Evolutionary conservation across 1,140 invertebrate species (phyloP).

Genomic region (Cheumatopsyche charites): DNA sequence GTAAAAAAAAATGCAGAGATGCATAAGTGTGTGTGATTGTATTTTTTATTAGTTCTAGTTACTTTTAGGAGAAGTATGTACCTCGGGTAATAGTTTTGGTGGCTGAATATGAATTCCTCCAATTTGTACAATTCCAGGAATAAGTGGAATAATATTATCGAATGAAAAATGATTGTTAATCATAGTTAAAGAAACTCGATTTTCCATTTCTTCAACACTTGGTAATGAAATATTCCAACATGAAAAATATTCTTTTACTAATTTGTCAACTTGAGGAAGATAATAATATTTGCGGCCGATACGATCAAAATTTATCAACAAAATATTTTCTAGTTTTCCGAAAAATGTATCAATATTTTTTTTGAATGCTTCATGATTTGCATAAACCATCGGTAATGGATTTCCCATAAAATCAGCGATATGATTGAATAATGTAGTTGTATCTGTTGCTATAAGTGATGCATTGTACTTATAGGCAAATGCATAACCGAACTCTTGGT

Average conservation of each 20-base stretch:
- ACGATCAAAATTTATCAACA: slow-evolving; percentile 33
- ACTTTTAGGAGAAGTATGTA: slow-evolving; percentile 29
- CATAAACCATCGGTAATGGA: slow-evolving; percentile 52
- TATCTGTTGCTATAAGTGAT: slow-evolving; percentile 31
- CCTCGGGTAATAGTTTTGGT: slow-evolving; percentile 52
- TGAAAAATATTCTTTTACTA: slow-evolving; percentile 53
- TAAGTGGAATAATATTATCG: slow-evolving; percentile 46
- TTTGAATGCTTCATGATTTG: slow-evolving; percentile 52
- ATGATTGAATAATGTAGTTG: slow-evolving; percentile 20
- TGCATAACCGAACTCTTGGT: slow-evolving; percentile 39
- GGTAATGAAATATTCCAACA: slow-evolving; percentile 49
- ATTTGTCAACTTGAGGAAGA: slow-evolving; percentile 43
- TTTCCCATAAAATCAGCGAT: slow-evolving; percentile 53
- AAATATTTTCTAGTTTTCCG: slow-evolving; percentile 38
- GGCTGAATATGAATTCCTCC: slow-evolving; percentile 56
- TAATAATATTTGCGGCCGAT: slow-evolving; percentile 41
- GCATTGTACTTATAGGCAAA: slow-evolving; percentile 46
- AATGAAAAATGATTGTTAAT: slow-evolving; percentile 50
- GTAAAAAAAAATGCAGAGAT: slow-evolving; percentile 31
- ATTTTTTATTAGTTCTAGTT: too few species aligned
- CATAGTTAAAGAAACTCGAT: slow-evolving; percentile 53
- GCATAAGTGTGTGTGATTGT: too few species aligned
- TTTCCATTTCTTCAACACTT: slow-evolving; percentile 51
- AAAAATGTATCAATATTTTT: slow-evolving; percentile 37
- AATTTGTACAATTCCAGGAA: slow-evolving; percentile 56